These are phyloP conservation scores for Empis livida DNA, from an alignment of 2,888 invertebrate species.

Conservation along the genomic window DNA sequence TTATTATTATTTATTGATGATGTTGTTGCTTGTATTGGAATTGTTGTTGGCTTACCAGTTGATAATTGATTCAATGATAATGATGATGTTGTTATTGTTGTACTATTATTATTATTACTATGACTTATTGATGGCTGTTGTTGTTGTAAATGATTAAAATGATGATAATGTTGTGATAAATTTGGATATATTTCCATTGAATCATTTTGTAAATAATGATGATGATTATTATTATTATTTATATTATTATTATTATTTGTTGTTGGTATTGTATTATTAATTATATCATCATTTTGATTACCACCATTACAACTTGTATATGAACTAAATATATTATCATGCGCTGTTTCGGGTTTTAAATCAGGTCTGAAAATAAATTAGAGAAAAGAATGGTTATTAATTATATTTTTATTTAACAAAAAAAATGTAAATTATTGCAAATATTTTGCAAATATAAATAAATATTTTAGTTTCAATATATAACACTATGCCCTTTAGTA, in stretches of 20 bases:
- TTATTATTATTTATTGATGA: constrained; percentile 5
- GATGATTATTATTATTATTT: constrained; percentile 7
- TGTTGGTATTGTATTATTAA: constrained; percentile 6
- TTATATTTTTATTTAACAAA: too few relatives aligned
- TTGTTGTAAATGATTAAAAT: constrained; percentile 3
- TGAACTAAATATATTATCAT: constrained; percentile 33
- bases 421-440: too few relatives aligned
- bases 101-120: neutral
- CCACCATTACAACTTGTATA: constrained; percentile 18
- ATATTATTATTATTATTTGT: constrained; percentile 7
- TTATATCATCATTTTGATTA: constrained; percentile 1
- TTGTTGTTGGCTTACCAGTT: constrained; percentile 1
- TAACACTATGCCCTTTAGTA: too few relatives aligned
- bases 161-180: neutral
- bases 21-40: too few relatives aligned
- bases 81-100: constrained; percentile 2
- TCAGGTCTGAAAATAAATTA: constrained; percentile 23
- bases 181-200: constrained; percentile 2
- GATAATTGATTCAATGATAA: neutral
- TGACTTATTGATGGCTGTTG: constrained; percentile 1
- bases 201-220: neutral
- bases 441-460: too few relatives aligned
- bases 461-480: too few relatives aligned
- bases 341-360: constrained; percentile 26
- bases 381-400: neutral